Percentiles rank a stretch among this genome's conserved stretches.
Conservation (phyloP, 2,113 vertebrate genomes). For the Actinemys pallida region DNA sequence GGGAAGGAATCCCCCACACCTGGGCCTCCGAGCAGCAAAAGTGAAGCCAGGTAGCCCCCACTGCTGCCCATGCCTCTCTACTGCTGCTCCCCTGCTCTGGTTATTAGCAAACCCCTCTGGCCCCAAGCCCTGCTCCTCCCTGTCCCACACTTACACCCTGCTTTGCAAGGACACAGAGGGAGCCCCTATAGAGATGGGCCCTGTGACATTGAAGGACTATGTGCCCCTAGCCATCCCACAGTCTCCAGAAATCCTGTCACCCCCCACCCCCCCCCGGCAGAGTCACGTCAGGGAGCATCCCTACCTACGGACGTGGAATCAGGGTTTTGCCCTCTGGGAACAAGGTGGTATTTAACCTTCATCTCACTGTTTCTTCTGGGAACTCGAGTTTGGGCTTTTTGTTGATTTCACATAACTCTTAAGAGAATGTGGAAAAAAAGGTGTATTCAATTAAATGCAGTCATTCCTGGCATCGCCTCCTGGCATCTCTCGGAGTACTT, state of each 20-base stretch:
- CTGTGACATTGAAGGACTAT: neutral
- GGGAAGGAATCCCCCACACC: neutral
- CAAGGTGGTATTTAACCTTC: rapidly evolving
- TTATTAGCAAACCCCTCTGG: neutral
- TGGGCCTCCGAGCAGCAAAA: neutral
- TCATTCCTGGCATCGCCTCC: conserved; percentile 5
- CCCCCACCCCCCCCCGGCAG: neutral
- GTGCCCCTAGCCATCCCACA: neutral
- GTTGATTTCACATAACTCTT: neutral
- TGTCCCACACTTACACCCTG: too few relatives aligned
- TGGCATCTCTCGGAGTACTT: neutral
- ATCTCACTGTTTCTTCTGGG: neutral
- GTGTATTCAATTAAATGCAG: neutral
- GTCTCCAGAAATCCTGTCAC: neutral
- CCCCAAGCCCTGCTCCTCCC: neutral
- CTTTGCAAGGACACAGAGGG: neutral
- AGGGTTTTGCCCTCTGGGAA: too few relatives aligned
- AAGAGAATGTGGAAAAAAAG: neutral
- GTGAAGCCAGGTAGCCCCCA: neutral
- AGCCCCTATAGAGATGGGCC: neutral
- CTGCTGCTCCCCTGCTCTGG: too few relatives aligned
- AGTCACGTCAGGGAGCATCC: neutral
- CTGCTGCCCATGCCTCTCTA: neutral
- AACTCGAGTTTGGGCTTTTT: neutral
- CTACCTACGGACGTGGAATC: neutral